Evolutionary conservation across 2,797 vertebrate species (phyloP), one percentile per base, ranked within the genome.

Genomic region (Todus mexicanus): DNA sequence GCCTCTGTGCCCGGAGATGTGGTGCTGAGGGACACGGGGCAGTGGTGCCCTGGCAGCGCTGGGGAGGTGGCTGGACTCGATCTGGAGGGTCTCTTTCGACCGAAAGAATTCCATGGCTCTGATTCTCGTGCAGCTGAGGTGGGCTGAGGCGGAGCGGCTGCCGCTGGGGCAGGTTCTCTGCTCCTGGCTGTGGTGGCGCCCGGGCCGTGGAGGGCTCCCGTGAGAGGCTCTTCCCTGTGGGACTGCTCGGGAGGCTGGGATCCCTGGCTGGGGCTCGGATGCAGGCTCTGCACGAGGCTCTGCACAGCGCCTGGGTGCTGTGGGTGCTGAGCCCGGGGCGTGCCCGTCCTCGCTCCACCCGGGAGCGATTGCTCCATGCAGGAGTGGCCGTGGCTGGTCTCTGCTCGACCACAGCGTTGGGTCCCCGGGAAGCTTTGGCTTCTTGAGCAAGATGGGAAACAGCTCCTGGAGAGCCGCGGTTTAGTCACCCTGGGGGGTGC

Each of bases 341-440:
- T 7, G 23, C 20, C 1, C 61, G 2, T 2, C 40, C 33, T 53
- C 4, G 10, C 40, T 25, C 60, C 29, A 8, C 33, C 40, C 10
- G 2, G 43, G 61, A 57, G 51, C 7, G 2, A 14, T 16, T 8
- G 71, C 33, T 29, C 20, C 15, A 2, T 2, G 1, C 5, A 15
- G 50, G 50, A 23, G 38, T 23, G 51, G 51, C 51, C 4, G 50
- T 7, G 50, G 31, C 51, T n/a, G 37, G 38, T 11, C 84, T 37
- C 42, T 2, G 59, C 59, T 76, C 10, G 0, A 27, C 11, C 4
- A 1, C 1, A 2, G 33, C 1, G 0, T 38, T 17, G 22, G 37
- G n/a, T 25, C 35, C 23, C n/a, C 3, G 4, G 10, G 29, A 6
- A 26, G 60, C 57, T 71, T 35, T 18, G n/a, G 50, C 72, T 33